phyloP scores from a whole-genome alignment of 2,888 invertebrate species.

The Machimus atricapillus region DNA sequence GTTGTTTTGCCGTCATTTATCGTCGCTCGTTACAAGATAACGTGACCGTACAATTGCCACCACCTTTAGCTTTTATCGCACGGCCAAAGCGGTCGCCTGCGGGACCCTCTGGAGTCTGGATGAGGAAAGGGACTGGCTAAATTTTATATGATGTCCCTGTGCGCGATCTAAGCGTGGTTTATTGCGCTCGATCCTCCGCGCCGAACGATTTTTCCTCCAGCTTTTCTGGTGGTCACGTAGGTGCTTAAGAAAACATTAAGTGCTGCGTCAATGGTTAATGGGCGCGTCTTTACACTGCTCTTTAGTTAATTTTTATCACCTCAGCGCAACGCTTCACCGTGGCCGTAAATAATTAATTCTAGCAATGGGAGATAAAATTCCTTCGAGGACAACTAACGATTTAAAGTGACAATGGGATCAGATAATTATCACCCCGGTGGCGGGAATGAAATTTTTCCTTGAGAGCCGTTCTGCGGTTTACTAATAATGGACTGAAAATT shows the following conservation, averaged over 20 bases:
- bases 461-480: neutral
- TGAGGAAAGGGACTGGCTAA: neutral
- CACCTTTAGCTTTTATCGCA: conserved; percentile 39
- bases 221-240: conserved; percentile 12
- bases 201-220: neutral
- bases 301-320: conserved; percentile 38
- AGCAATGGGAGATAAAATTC: conserved; percentile 15
- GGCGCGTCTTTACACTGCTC: conserved; percentile 25
- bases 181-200: neutral
- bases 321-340: neutral
- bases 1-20: conserved; percentile 40
- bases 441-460: neutral
- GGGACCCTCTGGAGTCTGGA: neutral
- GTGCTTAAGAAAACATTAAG: neutral
- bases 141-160: neutral
- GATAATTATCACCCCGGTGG: neutral
- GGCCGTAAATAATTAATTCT: conserved; percentile 23
- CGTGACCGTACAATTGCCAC: conserved; percentile 47
- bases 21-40: conserved; percentile 44
- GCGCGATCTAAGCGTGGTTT: conserved; percentile 7
- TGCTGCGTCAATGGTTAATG: conserved; percentile 18
- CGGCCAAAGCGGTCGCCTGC: neutral
- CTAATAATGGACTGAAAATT: neutral
- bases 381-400: neutral
- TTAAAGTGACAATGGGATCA: conserved; percentile 11